Conservation (phyloP, 2,113 vertebrate genomes). For the Drymodes brunneopygia region DNA sequence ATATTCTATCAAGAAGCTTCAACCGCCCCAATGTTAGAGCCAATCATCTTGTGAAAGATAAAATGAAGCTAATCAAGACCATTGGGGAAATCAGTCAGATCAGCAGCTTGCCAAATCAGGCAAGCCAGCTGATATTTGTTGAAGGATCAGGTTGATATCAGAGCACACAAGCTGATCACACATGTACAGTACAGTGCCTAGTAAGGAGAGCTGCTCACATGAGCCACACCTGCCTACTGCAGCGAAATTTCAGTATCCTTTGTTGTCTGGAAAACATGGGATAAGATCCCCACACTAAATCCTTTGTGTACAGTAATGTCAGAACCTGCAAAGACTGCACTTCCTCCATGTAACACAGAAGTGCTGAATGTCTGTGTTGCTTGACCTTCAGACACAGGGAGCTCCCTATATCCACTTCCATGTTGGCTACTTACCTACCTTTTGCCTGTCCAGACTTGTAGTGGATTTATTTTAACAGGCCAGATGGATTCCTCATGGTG, state of each 20-base stretch:
- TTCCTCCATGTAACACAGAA: not conserved
- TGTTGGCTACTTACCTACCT: not conserved
- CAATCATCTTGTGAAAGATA: not conserved
- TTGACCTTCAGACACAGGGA: not conserved
- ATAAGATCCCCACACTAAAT: not conserved
- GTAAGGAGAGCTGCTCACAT: not conserved
- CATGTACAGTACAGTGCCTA: accelerated
- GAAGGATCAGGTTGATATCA: not conserved
- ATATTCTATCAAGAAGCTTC: not conserved
- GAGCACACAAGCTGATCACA: not conserved
- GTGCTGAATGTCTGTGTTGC: not conserved
- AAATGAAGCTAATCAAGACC: not conserved
- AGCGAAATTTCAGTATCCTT: not conserved
- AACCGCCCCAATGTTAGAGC: not conserved
- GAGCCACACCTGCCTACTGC: not conserved
- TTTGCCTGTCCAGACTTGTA: not conserved
- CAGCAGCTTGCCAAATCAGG: not conserved
- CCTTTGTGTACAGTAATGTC: not conserved
- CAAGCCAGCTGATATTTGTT: not conserved
- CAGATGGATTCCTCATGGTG: not conserved
- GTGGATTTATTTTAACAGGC: not conserved
- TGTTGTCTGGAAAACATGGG: not conserved
- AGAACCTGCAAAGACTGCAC: not conserved
- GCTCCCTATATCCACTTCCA: not conserved
- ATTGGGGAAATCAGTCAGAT: not conserved